Conservation (phyloP, 2,797 vertebrate species). For the Acanthurus tractus region DNA sequence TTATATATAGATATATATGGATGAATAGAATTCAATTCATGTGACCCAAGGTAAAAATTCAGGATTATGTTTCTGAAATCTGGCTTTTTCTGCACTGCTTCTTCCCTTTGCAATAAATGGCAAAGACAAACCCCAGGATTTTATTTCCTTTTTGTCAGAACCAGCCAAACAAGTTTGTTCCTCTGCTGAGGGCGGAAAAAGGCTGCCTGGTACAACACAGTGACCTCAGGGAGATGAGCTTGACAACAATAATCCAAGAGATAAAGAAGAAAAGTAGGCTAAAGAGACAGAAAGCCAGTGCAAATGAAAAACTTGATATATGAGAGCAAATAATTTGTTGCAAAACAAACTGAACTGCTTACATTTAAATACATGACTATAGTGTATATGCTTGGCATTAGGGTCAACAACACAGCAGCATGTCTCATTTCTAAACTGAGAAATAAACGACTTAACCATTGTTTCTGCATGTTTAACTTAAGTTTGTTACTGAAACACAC, state of each 20-base stretch:
- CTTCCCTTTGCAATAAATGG: conserved; percentile 61
- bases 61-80: conserved; percentile 29
- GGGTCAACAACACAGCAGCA: not conserved
- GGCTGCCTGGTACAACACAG: conserved; percentile 64
- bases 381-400: not conserved
- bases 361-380: not conserved
- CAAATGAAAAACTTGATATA: conserved; percentile 8
- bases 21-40: not conserved
- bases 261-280: conserved; percentile 45
- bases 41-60: not conserved
- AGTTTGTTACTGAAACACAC: conserved; percentile 6
- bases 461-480: not conserved
- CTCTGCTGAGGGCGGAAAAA: conserved; percentile 74
- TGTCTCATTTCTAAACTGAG: not conserved
- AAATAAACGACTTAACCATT: not conserved
- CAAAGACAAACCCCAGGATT: conserved; percentile 81
- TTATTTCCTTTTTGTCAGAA: conserved; percentile 86
- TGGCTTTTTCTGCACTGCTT: conserved; percentile 38
- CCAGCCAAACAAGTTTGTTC: conserved; percentile 84
- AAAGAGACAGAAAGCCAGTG: conserved; percentile 23
- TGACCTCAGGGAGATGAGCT: conserved; percentile 72
- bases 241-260: conserved; percentile 61
- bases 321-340: not conserved
- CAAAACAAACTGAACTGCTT: conserved; percentile 5
- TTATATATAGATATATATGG: not conserved